Percentiles rank a stretch among this genome's conserved stretches.
These are phyloP conservation scores for Diabrotica undecimpunctata DNA, from an alignment of 1,140 invertebrate genomes.

Conservation along the genomic window DNA sequence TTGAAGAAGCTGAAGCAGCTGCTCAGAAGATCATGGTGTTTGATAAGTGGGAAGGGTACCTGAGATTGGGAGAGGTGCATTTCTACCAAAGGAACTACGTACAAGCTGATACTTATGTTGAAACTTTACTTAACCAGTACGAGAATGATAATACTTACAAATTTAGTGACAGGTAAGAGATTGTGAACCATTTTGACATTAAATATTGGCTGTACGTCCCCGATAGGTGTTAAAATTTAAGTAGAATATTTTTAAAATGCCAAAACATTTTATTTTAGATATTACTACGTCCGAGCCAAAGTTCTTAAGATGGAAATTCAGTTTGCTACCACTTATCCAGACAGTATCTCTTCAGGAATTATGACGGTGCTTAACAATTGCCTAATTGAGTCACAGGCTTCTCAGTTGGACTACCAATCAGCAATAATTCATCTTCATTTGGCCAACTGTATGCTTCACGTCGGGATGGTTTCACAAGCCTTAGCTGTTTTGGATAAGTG, in stretches of 20 bases:
- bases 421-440: constrained; percentile 74
- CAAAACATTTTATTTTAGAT: constrained; percentile 47
- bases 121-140: constrained; percentile 48
- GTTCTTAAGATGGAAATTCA: constrained; percentile 71
- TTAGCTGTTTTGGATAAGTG: constrained; percentile 65
- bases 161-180: constrained; percentile 21
- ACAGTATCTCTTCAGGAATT: constrained; percentile 51
- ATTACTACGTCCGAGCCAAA: constrained; percentile 62
- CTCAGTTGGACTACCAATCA: constrained; percentile 71
- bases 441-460: constrained; percentile 68
- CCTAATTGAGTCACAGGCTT: constrained; percentile 63
- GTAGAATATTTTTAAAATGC: too few relatives aligned
- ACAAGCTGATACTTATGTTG: constrained; percentile 57
- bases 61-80: constrained; percentile 63
- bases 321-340: constrained; percentile 47
- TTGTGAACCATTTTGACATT: too few relatives aligned
- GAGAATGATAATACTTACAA: constrained; percentile 24
- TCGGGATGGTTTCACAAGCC: constrained; percentile 71
- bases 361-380: constrained; percentile 65
- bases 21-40: constrained; percentile 70
- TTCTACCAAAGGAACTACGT: constrained; percentile 65
- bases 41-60: constrained; percentile 64
- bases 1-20: constrained; percentile 70
- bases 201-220: too few relatives aligned
- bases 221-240: too few relatives aligned